A percentile compares a stretch with the other conserved stretches of the same genome.
Conservation (phyloP, 2,113 vertebrate genomes). For the Sprattus sprattus region DNA sequence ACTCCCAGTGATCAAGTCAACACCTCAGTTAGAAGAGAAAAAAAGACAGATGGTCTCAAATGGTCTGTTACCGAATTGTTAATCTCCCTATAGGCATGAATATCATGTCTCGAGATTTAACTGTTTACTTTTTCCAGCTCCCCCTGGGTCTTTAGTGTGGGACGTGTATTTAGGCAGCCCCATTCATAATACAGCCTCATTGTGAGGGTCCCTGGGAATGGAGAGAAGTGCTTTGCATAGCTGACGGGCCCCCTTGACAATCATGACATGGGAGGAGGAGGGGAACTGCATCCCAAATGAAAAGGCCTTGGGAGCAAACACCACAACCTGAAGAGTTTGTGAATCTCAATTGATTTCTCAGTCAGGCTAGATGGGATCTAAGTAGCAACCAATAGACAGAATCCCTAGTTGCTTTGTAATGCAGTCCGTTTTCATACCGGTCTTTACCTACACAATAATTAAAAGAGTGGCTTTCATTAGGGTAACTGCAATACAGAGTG, state of each 20-base stretch:
- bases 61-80: background rate
- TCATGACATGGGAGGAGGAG: conserved; percentile 33
- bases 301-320: background rate
- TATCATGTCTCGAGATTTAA: background rate
- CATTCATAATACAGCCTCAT: conserved; percentile 45
- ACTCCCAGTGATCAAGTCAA: background rate
- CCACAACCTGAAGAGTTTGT: background rate
- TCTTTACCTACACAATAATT: background rate
- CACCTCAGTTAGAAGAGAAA: background rate
- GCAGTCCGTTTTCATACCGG: background rate
- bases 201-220: conserved; percentile 50
- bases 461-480: background rate
- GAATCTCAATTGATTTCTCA: background rate
- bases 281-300: background rate
- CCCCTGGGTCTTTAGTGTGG: background rate
- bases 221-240: conserved; percentile 49
- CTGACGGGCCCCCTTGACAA: conserved; percentile 34
- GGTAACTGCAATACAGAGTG: background rate
- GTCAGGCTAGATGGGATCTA: background rate
- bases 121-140: background rate
- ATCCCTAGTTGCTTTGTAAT: background rate
- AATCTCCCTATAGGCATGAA: background rate
- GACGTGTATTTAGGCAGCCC: conserved; percentile 27
- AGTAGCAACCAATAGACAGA: background rate
- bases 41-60: background rate